These are phyloP conservation scores for Monochamus saltuarius DNA, from an alignment of 1,140 invertebrate genomes.

Conservation along the genomic window DNA sequence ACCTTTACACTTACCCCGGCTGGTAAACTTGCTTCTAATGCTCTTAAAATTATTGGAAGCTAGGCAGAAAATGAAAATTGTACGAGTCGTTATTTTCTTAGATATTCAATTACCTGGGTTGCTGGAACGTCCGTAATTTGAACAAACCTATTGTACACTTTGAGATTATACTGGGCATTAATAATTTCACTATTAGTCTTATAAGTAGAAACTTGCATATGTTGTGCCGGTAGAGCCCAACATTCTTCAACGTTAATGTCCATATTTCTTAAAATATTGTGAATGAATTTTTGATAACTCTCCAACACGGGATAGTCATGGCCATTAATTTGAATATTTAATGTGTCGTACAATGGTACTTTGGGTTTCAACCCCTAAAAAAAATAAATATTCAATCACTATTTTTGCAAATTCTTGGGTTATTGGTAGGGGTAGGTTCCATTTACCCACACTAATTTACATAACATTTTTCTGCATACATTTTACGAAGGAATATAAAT, in stretches of 20 bases:
- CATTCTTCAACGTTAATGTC: constrained; percentile 75
- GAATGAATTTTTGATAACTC: constrained; percentile 74
- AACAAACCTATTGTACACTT: constrained; percentile 75
- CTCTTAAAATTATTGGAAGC: constrained; percentile 66
- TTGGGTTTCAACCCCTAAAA: constrained; percentile 64
- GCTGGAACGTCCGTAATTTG: constrained; percentile 57
- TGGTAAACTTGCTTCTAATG: constrained; percentile 70
- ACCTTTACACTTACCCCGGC: constrained; percentile 72
- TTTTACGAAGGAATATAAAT: no score
- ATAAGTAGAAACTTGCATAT: constrained; percentile 65
- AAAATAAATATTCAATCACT: no score
- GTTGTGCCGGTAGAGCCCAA: constrained; percentile 72
- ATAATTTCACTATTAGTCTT: constrained; percentile 67
- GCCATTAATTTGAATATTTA: constrained; percentile 79
- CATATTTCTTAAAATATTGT: constrained; percentile 70
- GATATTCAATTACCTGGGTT: constrained; percentile 31
- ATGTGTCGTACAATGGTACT: constrained; percentile 68
- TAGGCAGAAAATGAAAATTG: constrained; percentile 30
- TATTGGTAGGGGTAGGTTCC: constrained; percentile 10
- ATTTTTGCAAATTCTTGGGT: no score
- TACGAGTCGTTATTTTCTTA: neutral
- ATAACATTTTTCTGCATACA: constrained; percentile 15
- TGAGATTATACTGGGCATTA: constrained; percentile 70
- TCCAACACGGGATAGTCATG: constrained; percentile 82
- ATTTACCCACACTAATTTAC: constrained; percentile 7